These are phyloP conservation scores for Epizoanthus stellaris DNA, from an alignment of 92 coral and sea anemone genomes.

Conservation along the genomic window DNA sequence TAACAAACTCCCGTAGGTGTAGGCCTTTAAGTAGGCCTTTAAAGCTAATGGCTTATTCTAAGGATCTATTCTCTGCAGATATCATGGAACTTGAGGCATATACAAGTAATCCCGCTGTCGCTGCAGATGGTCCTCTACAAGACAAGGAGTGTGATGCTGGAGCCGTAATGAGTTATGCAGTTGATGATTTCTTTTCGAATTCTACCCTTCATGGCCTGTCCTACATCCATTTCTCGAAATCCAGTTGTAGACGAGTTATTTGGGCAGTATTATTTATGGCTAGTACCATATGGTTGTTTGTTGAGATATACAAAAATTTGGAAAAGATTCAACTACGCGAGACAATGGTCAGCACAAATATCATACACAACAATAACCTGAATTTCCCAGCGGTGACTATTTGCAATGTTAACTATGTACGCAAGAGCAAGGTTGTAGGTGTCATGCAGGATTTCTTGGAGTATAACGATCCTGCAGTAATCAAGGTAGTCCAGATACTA, in stretches of 20 bases:
- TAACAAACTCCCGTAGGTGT: no score
- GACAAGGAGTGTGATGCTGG: background rate
- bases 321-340: background rate
- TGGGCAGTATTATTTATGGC: slow-evolving; percentile 8
- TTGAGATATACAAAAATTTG: background rate
- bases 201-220: slow-evolving; percentile 24
- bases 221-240: slow-evolving; percentile 14
- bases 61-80: no score
- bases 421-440: slow-evolving; percentile 17
- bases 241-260: background rate
- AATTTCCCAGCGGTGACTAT: slow-evolving; percentile 27
- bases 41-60: no score
- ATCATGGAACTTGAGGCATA: no score
- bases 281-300: background rate
- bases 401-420: slow-evolving; percentile 1
- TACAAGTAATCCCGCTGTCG: no score
- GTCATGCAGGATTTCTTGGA: background rate
- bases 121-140: no score
- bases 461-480: background rate
- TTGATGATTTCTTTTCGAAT: background rate
- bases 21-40: no score
- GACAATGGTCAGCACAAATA: background rate
- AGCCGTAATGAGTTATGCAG: background rate
- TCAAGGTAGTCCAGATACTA: background rate
- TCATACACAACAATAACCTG: background rate